Evolutionary conservation across 2,797 vertebrate genomes (phyloP).

Genomic region (Myotis vivesi): DNA sequence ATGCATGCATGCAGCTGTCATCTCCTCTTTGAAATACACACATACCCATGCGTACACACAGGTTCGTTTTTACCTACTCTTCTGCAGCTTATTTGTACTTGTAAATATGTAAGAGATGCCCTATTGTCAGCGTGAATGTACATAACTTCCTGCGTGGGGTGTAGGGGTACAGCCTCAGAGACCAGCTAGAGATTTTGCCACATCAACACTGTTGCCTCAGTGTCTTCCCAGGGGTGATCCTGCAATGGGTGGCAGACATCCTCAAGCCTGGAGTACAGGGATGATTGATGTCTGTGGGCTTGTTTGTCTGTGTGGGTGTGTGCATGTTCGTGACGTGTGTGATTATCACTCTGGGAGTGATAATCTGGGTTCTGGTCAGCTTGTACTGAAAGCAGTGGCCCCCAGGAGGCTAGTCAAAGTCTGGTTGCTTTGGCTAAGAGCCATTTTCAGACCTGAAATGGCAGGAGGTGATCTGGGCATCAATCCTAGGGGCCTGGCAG

Average conservation of each 20-base stretch:
- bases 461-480: background rate
- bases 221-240: background rate
- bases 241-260: background rate
- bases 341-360: background rate
- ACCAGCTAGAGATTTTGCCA: background rate
- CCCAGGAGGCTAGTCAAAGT: background rate
- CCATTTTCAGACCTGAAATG: background rate
- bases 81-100: background rate
- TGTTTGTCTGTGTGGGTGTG: background rate
- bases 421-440: conserved; percentile 26
- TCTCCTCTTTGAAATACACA: background rate
- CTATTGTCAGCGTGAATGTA: accelerated
- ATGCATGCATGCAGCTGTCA: accelerated
- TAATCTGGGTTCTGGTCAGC: background rate
- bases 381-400: background rate
- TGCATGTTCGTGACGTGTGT: background rate
- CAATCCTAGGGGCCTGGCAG: background rate
- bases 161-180: background rate
- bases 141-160: background rate
- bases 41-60: accelerated
- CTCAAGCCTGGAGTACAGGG: background rate
- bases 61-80: background rate
- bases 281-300: background rate
- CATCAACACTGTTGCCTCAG: background rate
- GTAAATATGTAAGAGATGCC: background rate